A percentile compares a stretch with the other conserved stretches of the same genome.
Evolutionary conservation across 2,797 vertebrate genomes (phyloP).

Genomic region (Novumbra hubbsi): DNA sequence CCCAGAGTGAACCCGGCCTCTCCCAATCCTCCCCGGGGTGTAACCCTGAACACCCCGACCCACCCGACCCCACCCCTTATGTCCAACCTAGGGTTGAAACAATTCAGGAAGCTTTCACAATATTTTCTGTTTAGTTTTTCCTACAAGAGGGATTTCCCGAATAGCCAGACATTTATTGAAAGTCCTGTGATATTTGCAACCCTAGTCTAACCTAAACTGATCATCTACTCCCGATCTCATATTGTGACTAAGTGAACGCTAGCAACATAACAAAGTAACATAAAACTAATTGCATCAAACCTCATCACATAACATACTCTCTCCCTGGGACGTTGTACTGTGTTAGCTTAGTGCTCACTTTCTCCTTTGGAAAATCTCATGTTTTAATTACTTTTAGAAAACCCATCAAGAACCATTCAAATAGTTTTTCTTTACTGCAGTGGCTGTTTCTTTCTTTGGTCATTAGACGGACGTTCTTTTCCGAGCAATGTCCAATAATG

Average conservation of each 20-base stretch:
- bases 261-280: background rate
- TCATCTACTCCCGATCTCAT: slow-evolving; percentile 17
- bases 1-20: slow-evolving; percentile 56
- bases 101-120: too few species aligned
- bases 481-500: background rate
- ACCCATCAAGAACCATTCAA: slow-evolving; percentile 16
- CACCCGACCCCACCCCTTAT: background rate
- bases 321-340: background rate
- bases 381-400: background rate
- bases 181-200: too few species aligned
- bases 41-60: background rate
- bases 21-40: slow-evolving; percentile 15
- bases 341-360: background rate
- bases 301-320: slow-evolving; percentile 17
- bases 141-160: too few species aligned
- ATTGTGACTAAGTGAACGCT: slow-evolving; percentile 31
- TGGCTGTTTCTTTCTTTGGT: background rate
- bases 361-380: background rate
- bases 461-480: background rate
- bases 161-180: too few species aligned
- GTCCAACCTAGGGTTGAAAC: background rate
- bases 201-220: slow-evolving; percentile 16
- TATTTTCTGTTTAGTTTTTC: too few species aligned
- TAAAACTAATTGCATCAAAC: background rate
- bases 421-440: slow-evolving; percentile 5